Evolutionary conservation across 2,888 invertebrate species (phyloP).

Genomic region (Ophion costatus): DNA sequence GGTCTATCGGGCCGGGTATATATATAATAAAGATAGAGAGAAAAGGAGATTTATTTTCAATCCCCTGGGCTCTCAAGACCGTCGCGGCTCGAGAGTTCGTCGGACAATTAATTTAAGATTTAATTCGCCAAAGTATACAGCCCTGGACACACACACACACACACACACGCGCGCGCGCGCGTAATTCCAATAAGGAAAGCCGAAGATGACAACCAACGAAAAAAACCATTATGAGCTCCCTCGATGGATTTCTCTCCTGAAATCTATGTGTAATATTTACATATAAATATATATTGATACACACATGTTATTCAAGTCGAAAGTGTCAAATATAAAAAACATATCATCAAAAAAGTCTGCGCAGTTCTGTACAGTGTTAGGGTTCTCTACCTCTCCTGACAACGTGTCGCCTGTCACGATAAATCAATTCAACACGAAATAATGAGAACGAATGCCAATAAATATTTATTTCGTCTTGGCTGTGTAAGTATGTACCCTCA

Average conservation of each 20-base stretch:
- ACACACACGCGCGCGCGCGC: not conserved
- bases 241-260: constrained; percentile 35
- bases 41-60: constrained; percentile 49
- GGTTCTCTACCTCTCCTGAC: not conserved
- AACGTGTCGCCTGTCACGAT: constrained; percentile 51
- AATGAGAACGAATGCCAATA: constrained; percentile 51
- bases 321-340: constrained; percentile 57
- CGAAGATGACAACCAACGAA: constrained; percentile 22
- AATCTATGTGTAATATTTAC: constrained; percentile 7
- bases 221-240: constrained; percentile 39
- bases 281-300: not conserved
- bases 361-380: constrained; percentile 9
- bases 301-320: constrained; percentile 28
- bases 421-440: constrained; percentile 67
- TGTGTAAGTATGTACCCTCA: not conserved
- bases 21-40: constrained; percentile 20
- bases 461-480: constrained; percentile 54
- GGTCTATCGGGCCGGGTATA: constrained; percentile 22
- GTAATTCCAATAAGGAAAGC: not conserved
- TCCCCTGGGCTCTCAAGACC: constrained; percentile 48
- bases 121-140: constrained; percentile 66
- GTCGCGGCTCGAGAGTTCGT: constrained; percentile 52
- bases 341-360: constrained; percentile 44
- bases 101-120: constrained; percentile 69
- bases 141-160: constrained; percentile 19